Evolutionary conservation across 2,888 invertebrate genomes (phyloP).

Genomic region (Gymnocheta viridis): DNA sequence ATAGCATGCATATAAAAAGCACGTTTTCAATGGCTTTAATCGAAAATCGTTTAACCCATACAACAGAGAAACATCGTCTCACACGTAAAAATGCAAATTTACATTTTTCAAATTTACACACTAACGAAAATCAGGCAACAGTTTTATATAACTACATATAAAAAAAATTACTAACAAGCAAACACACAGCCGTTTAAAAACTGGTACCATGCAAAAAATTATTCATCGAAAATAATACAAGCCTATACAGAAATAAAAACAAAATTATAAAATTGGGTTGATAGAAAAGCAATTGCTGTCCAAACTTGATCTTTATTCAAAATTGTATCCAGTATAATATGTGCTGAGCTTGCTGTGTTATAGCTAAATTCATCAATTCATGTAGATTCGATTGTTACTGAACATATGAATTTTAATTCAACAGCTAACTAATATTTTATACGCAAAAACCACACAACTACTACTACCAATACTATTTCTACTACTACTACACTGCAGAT

Average conservation of each 20-base stretch:
- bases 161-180: no score
- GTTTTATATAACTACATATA: not conserved
- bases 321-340: no score
- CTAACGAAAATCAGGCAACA: not conserved
- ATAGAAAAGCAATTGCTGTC: not conserved
- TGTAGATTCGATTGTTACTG: no score
- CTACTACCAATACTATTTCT: no score
- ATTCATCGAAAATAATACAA: not conserved
- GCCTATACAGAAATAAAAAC: not conserved
- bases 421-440: no score
- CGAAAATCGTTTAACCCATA: constrained; percentile 35
- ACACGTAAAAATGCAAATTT: not conserved
- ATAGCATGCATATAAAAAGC: constrained; percentile 15
- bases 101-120: not conserved
- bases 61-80: not conserved
- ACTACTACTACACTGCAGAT: no score
- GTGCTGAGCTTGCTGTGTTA: no score
- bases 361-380: no score
- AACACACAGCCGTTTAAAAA: not conserved
- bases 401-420: no score
- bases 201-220: not conserved
- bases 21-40: constrained; percentile 23
- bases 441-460: no score
- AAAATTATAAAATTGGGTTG: not conserved
- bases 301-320: not conserved